Evolutionary conservation across 2,113 vertebrate species (phyloP).

Genomic region (Bos javanicus): DNA sequence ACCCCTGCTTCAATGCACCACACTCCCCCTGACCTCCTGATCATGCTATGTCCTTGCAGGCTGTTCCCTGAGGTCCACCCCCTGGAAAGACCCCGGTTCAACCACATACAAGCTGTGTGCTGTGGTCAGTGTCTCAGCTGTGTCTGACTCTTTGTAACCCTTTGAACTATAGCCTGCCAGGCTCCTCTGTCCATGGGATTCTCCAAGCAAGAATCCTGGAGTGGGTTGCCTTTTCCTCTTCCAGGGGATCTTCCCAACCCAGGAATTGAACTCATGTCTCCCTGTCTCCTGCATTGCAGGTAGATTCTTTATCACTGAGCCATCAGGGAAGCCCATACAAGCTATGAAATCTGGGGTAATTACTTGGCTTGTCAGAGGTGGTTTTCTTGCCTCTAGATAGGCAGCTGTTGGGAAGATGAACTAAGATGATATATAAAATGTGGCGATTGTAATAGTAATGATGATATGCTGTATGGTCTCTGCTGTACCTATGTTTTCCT

Average conservation of each 20-base stretch:
- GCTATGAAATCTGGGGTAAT: neutral
- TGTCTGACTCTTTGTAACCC: neutral
- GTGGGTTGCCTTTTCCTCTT: neutral
- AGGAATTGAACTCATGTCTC: neutral
- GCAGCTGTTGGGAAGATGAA: neutral
- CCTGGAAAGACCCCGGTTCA: neutral
- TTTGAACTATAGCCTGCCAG: neutral
- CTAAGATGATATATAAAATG: neutral
- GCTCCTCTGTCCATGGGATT: neutral
- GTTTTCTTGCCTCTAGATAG: neutral
- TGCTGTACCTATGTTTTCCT: neutral
- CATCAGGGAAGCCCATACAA: neutral
- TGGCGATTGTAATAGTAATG: neutral
- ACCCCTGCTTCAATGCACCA: rapidly evolving
- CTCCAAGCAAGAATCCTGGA: neutral
- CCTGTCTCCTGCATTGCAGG: neutral
- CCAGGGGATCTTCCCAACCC: neutral
- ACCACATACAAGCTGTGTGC: neutral
- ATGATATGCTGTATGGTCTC: rapidly evolving
- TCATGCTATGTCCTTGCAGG: neutral
- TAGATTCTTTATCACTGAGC: neutral
- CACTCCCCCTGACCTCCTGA: too few relatives aligned
- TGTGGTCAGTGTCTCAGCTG: neutral
- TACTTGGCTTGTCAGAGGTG: neutral
- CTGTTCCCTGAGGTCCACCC: neutral